Conservation (phyloP, 2,888 invertebrate species). For the Nematopogon swammerdamellus region DNA sequence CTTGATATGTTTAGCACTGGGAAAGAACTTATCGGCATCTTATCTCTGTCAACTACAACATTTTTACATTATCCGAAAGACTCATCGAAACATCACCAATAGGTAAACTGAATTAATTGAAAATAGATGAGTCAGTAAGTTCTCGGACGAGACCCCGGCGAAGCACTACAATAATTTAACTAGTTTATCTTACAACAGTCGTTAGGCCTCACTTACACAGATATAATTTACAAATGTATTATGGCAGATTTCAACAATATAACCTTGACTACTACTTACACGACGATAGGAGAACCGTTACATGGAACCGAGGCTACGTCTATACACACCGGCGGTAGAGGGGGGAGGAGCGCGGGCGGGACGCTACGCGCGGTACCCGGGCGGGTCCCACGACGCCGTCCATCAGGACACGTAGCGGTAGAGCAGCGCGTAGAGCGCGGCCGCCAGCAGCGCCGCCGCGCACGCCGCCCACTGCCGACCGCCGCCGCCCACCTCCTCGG, state of each 20-base stretch:
- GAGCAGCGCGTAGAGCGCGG: constrained; percentile 58
- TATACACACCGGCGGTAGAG: not conserved
- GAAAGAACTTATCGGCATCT: not conserved
- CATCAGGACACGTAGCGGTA: constrained; percentile 61
- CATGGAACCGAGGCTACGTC: no score
- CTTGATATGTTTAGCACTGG: not conserved
- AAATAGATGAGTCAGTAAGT: not conserved
- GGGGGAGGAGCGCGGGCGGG: constrained; percentile 1
- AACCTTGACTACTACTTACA: constrained; percentile 28
- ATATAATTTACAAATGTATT: constrained; percentile 40
- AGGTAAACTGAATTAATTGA: not conserved
- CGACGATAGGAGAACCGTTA: not conserved
- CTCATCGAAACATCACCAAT: not conserved
- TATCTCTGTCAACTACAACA: not conserved
- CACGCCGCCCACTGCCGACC: constrained; percentile 54
- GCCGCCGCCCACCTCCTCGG: constrained; percentile 45
- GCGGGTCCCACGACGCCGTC: constrained; percentile 57
- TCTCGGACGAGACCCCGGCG: not conserved
- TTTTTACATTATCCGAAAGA: not conserved
- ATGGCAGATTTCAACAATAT: constrained; percentile 55
- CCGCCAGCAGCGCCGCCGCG: constrained; percentile 56
- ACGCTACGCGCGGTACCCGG: constrained; percentile 36
- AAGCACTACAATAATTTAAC: constrained; percentile 23
- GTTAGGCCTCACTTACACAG: constrained; percentile 37
- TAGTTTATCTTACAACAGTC: constrained; percentile 46